phyloP scores from a whole-genome alignment of 2,888 invertebrate genomes.

The Miltochrista miniata region DNA sequence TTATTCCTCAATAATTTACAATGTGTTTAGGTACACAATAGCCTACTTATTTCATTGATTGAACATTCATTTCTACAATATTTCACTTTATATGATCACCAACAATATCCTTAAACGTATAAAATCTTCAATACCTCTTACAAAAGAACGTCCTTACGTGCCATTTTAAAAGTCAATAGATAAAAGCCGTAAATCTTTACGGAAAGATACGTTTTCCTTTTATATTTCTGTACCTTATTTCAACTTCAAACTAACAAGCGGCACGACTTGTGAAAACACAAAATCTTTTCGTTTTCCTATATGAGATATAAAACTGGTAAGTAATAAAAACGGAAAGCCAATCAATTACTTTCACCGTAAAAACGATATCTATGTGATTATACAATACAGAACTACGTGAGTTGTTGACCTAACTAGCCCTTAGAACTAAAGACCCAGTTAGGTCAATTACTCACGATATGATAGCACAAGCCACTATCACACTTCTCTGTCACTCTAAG shows the following conservation, averaged over 20 bases:
- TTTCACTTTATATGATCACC: neutral
- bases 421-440: too few species aligned
- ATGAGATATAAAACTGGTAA: neutral
- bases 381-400: too few species aligned
- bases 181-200: conserved; percentile 34
- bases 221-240: conserved; percentile 9
- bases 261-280: conserved; percentile 1
- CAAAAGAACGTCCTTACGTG: conserved; percentile 18
- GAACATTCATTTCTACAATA: conserved; percentile 11
- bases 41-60: too few species aligned
- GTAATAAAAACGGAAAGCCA: neutral
- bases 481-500: too few species aligned
- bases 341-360: neutral
- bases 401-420: too few species aligned
- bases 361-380: neutral
- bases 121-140: conserved; percentile 13
- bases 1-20: too few species aligned
- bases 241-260: conserved; percentile 6
- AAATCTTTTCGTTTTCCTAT: conserved; percentile 2
- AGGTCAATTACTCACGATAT: too few species aligned
- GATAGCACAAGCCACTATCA: too few species aligned
- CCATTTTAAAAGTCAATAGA: conserved; percentile 33
- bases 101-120: conserved; percentile 7
- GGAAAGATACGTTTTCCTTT: conserved; percentile 20
- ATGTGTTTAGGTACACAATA: too few species aligned